Percentiles rank a stretch among this genome's conserved stretches.
These are phyloP conservation scores for Dicerorhinus sumatrensis DNA, from an alignment of 2,113 vertebrate species.

Conservation along the genomic window DNA sequence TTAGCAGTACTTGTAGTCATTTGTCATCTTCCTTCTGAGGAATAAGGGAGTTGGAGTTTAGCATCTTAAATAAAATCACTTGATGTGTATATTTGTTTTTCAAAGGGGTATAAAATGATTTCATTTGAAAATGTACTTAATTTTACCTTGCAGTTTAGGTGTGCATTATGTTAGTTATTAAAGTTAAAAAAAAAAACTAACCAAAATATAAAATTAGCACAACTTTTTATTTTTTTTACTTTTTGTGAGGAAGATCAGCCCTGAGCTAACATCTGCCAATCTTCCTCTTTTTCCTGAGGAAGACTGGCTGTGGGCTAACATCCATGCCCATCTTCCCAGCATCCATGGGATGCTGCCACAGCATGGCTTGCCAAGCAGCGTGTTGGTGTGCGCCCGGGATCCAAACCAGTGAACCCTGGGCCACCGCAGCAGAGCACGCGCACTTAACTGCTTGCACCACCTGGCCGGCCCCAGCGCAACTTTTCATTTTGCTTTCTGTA, in stretches of 20 bases:
- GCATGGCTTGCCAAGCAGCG: no score
- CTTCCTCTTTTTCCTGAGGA: no score
- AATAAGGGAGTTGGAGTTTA: slow-evolving; percentile 38
- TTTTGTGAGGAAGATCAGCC: no score
- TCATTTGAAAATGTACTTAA: not conserved
- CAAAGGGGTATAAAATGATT: not conserved
- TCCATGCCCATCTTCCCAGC: no score
- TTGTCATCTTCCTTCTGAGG: slow-evolving; percentile 45
- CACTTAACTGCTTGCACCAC: no score
- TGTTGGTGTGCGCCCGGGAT: no score
- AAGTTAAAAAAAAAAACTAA: not conserved
- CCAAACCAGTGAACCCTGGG: no score
- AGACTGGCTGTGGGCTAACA: no score
- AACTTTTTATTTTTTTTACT: not conserved
- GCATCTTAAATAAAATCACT: slow-evolving; percentile 45
- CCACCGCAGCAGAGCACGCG: no score
- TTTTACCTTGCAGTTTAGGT: not conserved
- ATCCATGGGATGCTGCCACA: no score
- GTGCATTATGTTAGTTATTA: not conserved
- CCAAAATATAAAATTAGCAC: not conserved
- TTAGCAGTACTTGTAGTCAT: slow-evolving; percentile 57
- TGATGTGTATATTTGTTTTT: not conserved
- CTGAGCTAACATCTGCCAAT: no score
- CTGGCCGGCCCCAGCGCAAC: not conserved
- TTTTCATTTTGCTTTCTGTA: slow-evolving; percentile 18